These are phyloP conservation scores for Coendou prehensilis DNA, from an alignment of 2,797 vertebrate species.

Conservation along the genomic window DNA sequence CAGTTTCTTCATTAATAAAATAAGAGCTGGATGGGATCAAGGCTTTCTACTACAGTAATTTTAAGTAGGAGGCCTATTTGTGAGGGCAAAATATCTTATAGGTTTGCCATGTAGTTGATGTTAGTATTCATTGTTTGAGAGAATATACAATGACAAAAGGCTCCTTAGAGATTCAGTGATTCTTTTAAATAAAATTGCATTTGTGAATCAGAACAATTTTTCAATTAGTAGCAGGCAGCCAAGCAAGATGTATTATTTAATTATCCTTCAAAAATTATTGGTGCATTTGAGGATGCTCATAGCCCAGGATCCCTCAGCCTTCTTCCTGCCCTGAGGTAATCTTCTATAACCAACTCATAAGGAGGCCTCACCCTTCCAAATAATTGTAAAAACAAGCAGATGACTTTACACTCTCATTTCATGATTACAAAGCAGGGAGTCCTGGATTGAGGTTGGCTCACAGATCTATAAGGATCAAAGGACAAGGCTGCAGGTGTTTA, in stretches of 20 bases:
- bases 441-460: background rate
- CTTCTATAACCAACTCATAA: background rate
- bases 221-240: conserved; percentile 52
- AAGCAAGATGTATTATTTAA: conserved; percentile 19
- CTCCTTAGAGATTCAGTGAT: conserved; percentile 33
- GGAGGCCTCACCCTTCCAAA: background rate
- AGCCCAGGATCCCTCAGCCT: background rate
- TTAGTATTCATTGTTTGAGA: conserved; percentile 36
- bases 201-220: conserved; percentile 67
- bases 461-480: too few relatives aligned
- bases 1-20: conserved; percentile 16
- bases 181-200: conserved; percentile 69
- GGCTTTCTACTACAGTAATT: background rate
- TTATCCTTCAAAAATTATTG: conserved; percentile 42
- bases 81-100: background rate
- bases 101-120: background rate
- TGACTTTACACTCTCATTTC: background rate
- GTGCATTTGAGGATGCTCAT: background rate
- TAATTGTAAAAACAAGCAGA: background rate
- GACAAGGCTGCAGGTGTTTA: background rate
- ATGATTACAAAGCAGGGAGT: background rate
- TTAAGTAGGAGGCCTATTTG: background rate
- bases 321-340: background rate
- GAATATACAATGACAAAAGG: background rate
- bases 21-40: background rate